Base-by-base conservation (phyloP, 1,140 invertebrate species). In the Sarcophaga peregrina region DNA sequence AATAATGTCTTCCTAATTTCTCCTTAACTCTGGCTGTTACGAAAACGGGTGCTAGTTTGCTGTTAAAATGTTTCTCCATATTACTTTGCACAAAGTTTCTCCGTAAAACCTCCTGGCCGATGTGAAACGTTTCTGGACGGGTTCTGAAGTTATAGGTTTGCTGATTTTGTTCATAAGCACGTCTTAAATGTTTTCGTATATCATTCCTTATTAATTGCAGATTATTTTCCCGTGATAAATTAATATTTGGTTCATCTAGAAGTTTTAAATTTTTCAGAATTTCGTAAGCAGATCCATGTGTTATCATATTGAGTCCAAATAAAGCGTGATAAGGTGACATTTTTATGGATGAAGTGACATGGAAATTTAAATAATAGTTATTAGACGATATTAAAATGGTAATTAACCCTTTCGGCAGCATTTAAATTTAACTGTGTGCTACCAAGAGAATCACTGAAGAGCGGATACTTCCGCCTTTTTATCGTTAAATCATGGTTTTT, bases 31-130 rank as follows among this genome's bases (percentile, higher is more conserved):
- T 8, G 5, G 46, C 76, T 50, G 50, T 80, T n/a, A 80, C 50
- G 50, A 48, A 48, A 15, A 54, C 9, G 11, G 46, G 76, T 17
- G 76, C 47, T 20, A 80, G 50, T 48, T 80, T 80, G 45, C 46
- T 47, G n/a, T 54, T 50, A 54, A 80, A 48, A 10, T 20, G 25
- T 37, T 72, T 82, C 10, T 48, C 45, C 13, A 46, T n/a, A 52
- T 45, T 82, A 62, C 81, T 82, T 20, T 82, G 81, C 46, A 47
- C 58, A 45, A 82, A 82, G 47, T 82, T 82, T 72, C 81, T 82
- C 10, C 81, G 62, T 46, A 46, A n/a, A 20, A 82, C 62, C 58
- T 82, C 58, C 48, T 82, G 58, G 46, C 81, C 81, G 5, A 82
- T 37, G 8, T 82, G 11, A 17, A 82, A 82, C 9, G 11, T 17